These are phyloP conservation scores for Saccostrea glomerata DNA, from an alignment of 1,140 invertebrate species.

Conservation along the genomic window DNA sequence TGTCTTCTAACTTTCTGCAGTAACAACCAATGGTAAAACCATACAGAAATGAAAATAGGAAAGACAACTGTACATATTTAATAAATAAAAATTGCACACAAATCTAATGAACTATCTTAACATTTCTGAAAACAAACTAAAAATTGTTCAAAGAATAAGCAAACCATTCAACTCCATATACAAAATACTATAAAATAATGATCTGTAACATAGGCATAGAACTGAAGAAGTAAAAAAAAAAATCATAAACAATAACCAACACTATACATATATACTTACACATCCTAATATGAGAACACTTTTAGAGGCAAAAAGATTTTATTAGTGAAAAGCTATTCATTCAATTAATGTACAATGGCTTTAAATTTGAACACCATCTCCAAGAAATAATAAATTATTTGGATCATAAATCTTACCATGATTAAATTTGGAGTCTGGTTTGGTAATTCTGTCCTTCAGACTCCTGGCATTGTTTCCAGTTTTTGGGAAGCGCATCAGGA, in stretches of 20 bases:
- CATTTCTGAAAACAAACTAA: background rate
- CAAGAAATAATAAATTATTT: background rate
- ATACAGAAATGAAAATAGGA: background rate
- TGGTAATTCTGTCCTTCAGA: background rate
- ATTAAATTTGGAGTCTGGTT: conserved; percentile 7
- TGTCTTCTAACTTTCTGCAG: background rate
- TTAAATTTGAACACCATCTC: background rate
- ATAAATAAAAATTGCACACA: background rate
- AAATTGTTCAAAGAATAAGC: background rate
- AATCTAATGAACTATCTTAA: background rate
- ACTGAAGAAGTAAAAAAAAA: background rate
- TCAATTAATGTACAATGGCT: background rate
- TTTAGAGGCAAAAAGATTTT: background rate
- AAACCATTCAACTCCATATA: background rate
- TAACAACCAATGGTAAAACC: background rate
- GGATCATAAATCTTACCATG: background rate
- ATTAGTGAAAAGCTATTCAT: background rate
- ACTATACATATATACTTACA: conserved; percentile 19
- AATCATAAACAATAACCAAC: background rate
- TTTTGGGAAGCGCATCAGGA: conserved; percentile 17
- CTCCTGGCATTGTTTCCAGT: background rate
- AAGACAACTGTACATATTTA: background rate
- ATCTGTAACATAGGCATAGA: background rate
- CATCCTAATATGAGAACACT: conserved; percentile 32
- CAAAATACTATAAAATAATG: background rate